phyloP scores from a whole-genome alignment of 2,113 vertebrate species.

The Hymenochirus boettgeri region DNA sequence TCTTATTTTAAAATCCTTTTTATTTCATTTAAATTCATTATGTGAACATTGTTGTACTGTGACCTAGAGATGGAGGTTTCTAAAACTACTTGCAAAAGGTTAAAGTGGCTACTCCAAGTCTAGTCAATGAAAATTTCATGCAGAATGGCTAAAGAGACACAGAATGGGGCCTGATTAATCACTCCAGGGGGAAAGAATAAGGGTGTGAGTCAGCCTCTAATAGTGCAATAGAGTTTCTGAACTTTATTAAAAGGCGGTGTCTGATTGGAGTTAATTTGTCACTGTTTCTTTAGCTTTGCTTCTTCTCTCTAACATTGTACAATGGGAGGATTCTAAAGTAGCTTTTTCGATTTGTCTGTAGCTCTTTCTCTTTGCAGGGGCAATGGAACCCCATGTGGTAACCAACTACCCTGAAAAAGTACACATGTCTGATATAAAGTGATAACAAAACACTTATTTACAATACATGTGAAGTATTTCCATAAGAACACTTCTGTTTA shows the following conservation, averaged over 20 bases:
- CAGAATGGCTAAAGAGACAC: slow-evolving; percentile 5
- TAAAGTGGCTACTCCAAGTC: slow-evolving; percentile 1
- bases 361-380: no score
- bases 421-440: no score
- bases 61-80: not conserved
- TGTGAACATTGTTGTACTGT: not conserved
- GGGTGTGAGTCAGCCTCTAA: not conserved
- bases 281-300: not conserved
- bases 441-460: no score
- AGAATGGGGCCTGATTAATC: slow-evolving; percentile 20
- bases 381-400: no score
- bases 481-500: no score
- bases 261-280: not conserved
- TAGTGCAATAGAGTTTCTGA: not conserved
- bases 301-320: not conserved
- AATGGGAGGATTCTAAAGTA: not conserved
- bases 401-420: no score
- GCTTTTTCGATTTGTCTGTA: not conserved
- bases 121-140: slow-evolving; percentile 15
- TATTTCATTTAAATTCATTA: not conserved
- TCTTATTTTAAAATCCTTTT: no score
- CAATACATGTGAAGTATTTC: no score
- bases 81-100: not conserved
- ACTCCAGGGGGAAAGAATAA: slow-evolving; percentile 1
- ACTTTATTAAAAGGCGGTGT: not conserved